phyloP scores from a whole-genome alignment of 2,888 invertebrate species.

The Trimorus sp. region DNA sequence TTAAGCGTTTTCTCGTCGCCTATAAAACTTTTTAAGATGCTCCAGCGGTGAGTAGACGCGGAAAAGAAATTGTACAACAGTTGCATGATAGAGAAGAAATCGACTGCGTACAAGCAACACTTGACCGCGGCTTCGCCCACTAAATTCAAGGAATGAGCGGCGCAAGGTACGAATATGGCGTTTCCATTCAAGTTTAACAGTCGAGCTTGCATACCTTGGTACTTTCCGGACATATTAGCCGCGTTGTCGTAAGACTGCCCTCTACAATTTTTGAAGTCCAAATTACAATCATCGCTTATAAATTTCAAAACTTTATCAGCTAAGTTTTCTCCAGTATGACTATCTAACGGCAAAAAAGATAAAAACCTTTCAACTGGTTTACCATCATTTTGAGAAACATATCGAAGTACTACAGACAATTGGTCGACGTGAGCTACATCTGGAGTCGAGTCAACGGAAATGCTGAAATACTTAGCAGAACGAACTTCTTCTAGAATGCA shows the following conservation, averaged over 20 bases:
- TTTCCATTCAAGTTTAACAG: conserved; percentile 10
- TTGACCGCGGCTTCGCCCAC: conserved; percentile 57
- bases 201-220: conserved; percentile 24
- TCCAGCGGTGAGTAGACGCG: conserved; percentile 10
- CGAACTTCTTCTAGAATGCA: conserved; percentile 45
- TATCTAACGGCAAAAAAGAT: conserved; percentile 29
- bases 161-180: conserved; percentile 67
- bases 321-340: conserved; percentile 24
- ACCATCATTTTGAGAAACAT: conserved; percentile 47
- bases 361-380: conserved; percentile 55
- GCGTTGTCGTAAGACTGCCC: conserved; percentile 24
- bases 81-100: conserved; percentile 44
- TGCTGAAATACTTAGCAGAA: conserved; percentile 32
- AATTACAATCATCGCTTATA: conserved; percentile 10
- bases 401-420: conserved; percentile 37
- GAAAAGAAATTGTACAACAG: conserved; percentile 28
- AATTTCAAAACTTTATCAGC: conserved; percentile 17
- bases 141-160: conserved; percentile 63
- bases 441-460: conserved; percentile 68
- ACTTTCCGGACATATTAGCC: conserved; percentile 23
- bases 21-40: not conserved
- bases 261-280: conserved; percentile 27
- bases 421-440: conserved; percentile 56
- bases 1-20: not conserved
- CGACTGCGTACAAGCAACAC: conserved; percentile 53